A percentile compares a stretch with the other conserved stretches of the same genome.
Conservation (phyloP, 2,888 invertebrate species). For the Plusia festucae region DNA sequence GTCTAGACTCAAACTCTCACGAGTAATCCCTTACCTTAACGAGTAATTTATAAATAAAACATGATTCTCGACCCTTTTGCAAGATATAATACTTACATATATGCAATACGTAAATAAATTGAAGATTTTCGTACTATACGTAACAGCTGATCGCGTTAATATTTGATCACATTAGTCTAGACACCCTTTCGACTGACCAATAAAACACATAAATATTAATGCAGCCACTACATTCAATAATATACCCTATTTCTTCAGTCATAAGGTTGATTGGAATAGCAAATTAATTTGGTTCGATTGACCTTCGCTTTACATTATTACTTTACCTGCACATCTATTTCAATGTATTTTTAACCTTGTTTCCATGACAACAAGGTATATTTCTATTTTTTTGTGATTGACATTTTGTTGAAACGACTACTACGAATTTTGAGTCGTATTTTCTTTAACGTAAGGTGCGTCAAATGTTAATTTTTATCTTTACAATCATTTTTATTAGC, state of each 20-base stretch:
- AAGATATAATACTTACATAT: background rate
- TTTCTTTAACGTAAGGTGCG: constrained; percentile 19
- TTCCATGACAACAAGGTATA: background rate
- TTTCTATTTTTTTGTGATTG: background rate
- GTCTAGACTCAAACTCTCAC: background rate
- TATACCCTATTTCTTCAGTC: rapidly evolving
- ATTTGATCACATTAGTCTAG: constrained; percentile 47
- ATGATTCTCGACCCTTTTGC: background rate
- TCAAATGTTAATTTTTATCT: constrained; percentile 17
- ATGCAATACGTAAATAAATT: constrained; percentile 32
- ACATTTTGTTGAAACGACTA: constrained; percentile 10
- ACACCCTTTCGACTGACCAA: constrained; percentile 24
- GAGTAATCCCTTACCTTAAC: background rate
- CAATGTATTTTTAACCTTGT: constrained; percentile 20
- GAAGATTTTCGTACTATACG: constrained; percentile 26
- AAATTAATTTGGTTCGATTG: constrained; percentile 22
- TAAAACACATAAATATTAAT: background rate
- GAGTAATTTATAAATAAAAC: constrained; percentile 9
- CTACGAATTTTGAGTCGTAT: constrained; percentile 27
- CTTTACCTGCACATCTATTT: constrained; percentile 11
- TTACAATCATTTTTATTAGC: constrained; percentile 16
- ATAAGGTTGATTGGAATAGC: background rate
- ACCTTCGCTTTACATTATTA: constrained; percentile 23
- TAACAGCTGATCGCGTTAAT: constrained; percentile 39
- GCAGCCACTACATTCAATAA: background rate